phyloP scores from a whole-genome alignment of 1,140 invertebrate genomes.

The Drosophila pectinifera region DNA sequence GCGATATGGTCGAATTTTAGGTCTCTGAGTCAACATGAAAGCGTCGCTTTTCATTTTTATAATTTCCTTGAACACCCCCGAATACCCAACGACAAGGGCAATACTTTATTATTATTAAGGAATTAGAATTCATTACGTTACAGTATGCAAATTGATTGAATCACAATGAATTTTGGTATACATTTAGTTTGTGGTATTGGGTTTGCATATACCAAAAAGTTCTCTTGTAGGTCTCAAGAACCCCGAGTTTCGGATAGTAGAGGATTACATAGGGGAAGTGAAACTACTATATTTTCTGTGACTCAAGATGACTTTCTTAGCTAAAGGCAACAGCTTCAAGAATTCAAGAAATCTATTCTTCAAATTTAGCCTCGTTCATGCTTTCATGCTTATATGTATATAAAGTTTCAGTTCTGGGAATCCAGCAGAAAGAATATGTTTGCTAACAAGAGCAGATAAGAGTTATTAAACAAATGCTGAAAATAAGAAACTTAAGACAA shows the following conservation, averaged over 20 bases:
- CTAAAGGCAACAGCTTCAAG: too few relatives aligned
- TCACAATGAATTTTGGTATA: neutral
- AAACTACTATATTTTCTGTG: neutral
- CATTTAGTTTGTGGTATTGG: too few relatives aligned
- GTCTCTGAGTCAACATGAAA: slow-evolving; percentile 18
- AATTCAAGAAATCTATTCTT: neutral
- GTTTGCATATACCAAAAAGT: neutral
- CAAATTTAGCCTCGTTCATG: neutral
- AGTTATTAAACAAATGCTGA: neutral
- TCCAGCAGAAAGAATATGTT: neutral
- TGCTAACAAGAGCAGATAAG: neutral
- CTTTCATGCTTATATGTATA: neutral
- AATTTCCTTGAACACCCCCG: neutral
- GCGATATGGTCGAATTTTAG: slow-evolving; percentile 27
- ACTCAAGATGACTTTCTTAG: neutral
- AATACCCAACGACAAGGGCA: neutral
- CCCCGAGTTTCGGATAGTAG: neutral
- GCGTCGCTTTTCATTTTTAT: slow-evolving; percentile 2
- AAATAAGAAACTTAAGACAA: neutral
- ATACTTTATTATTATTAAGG: neutral
- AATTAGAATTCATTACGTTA: neutral
- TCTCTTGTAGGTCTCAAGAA: neutral
- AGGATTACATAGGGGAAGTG: neutral
- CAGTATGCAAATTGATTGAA: neutral
- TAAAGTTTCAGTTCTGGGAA: neutral